Conservation (phyloP, 2,888 invertebrate genomes). For the Flexamia atlantica region DNA sequence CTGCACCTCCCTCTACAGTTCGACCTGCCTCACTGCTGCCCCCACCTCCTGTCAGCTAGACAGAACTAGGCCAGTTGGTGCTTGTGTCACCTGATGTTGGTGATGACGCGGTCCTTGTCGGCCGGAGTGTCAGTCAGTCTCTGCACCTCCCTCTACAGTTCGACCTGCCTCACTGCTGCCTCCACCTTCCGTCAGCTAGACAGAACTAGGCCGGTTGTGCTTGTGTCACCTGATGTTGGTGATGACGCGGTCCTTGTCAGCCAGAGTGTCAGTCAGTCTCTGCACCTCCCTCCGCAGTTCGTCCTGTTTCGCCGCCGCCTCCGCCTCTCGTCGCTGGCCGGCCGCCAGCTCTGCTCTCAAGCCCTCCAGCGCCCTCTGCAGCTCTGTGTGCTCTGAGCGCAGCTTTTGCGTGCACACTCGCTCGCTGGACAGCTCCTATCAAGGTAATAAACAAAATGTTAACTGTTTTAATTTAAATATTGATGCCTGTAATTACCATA, state of each 20-base stretch:
- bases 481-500: too few relatives aligned
- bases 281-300: constrained; percentile 19
- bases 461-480: too few relatives aligned
- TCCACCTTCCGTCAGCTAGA: constrained; percentile 21
- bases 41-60: constrained; percentile 5
- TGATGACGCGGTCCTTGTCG: constrained; percentile 61
- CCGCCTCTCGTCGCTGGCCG: constrained; percentile 39
- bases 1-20: constrained; percentile 10
- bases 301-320: constrained; percentile 12
- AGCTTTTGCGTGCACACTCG: constrained; percentile 59
- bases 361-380: constrained; percentile 47
- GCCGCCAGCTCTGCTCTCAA: constrained; percentile 51
- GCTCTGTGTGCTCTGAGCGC: constrained; percentile 62
- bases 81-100: constrained; percentile 56
- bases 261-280: constrained; percentile 34
- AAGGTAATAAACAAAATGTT: too few relatives aligned
- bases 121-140: constrained; percentile 42
- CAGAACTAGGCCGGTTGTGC: too few relatives aligned
- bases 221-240: constrained; percentile 57
- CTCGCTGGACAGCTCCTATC: constrained; percentile 63
- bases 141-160: neutral
- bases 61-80: too few relatives aligned
- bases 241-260: constrained; percentile 62
- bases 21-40: neutral
- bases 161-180: neutral